Evolutionary conservation across 2,888 invertebrate species (phyloP), one percentile per base, ranked within the genome.

Genomic region (Drosophila siamana): DNA sequence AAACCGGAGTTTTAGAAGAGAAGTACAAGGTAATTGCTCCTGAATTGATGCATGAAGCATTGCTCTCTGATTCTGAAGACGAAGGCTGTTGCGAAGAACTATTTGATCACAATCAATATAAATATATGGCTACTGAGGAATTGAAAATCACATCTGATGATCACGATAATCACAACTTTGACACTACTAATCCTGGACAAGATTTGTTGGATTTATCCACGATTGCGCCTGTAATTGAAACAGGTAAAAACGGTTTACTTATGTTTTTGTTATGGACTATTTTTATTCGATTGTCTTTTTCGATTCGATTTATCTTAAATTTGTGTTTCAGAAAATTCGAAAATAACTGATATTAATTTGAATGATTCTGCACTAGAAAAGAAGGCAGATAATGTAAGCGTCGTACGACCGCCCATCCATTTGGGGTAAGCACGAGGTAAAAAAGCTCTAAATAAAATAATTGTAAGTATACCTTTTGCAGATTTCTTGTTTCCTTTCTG

Each of bases 51-150:
- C 99, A 99, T 92, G 99, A 99, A 92, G 97, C 98, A 8, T 97
- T 99, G 93, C 97, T 99, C 95, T 98, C 98, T 19, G 99, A 99
- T 92, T 99, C 98, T 0, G 99, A 99, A 92, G 99, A 99, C 93
- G 99, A 99, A 94, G 98, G 98, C 93, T 98, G 98, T 95, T 98
- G 98, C 95, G 91, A 94, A 90, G 94, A 93, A 52, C 88, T 88
- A 51, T 80, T 90, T n/a, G 91, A 91, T 89, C 96, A 96, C 91
- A 94, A 95, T 79, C 94, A 91, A 77, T 96, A 96, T 91, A 95
- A 95, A 86, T 96, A 96, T 92, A 95, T 96, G 95, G 96, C 96
- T 63, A 95, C 95, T 61, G 96, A 96, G 91, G 96, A 96, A 88
- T 95, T 96, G 94, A 96, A 96, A 92, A 94, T 94, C 36, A 77